Conservation (phyloP, 1,140 invertebrate genomes). For the Eufriesea mexicana region DNA sequence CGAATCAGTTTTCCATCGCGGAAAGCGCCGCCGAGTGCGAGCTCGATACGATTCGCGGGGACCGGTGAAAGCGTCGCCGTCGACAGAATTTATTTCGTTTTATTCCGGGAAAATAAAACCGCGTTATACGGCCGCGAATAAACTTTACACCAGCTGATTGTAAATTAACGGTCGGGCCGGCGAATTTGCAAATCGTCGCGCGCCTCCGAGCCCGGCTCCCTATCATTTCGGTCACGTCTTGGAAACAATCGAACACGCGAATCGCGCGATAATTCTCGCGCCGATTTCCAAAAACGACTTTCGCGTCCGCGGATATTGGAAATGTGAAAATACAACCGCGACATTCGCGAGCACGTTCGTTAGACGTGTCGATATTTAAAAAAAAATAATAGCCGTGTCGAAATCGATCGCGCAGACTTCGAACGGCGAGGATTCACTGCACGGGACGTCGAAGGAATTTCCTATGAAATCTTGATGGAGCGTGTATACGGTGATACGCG, state of each 20-base stretch:
- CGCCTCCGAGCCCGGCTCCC: background rate
- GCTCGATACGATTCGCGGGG: background rate
- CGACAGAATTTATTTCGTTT: background rate
- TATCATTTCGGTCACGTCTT: slow-evolving; percentile 6
- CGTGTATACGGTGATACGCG: too few species aligned
- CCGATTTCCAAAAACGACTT: background rate
- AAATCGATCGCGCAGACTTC: too few species aligned
- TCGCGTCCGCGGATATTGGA: too few species aligned
- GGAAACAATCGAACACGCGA: background rate
- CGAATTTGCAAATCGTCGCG: background rate
- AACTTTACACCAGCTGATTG: background rate
- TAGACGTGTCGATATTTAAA: too few species aligned
- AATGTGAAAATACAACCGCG: too few species aligned
- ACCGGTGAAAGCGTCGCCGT: background rate
- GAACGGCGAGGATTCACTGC: too few species aligned
- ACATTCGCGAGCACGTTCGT: too few species aligned
- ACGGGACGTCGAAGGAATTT: too few species aligned
- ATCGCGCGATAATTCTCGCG: background rate
- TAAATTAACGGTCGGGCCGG: background rate
- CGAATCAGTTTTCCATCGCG: slow-evolving; percentile 4
- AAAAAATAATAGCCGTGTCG: too few species aligned
- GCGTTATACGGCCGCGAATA: background rate
- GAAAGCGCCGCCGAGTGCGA: background rate
- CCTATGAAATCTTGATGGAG: too few species aligned
- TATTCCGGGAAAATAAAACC: background rate